Conservation (phyloP, 2,888 invertebrate species). For the Cephus spinipes region DNA sequence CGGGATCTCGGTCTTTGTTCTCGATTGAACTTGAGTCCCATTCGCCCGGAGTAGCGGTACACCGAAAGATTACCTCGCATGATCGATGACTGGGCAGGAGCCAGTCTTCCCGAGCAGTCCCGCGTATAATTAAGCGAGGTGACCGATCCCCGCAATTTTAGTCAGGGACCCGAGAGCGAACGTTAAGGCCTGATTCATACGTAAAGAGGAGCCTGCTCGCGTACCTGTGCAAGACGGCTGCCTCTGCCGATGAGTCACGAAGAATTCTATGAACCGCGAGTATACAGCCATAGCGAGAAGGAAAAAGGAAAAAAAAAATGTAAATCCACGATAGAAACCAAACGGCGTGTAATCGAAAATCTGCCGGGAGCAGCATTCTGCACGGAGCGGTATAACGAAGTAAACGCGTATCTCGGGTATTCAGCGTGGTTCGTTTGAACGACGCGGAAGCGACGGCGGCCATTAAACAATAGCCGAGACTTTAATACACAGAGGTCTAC, state of each 20-base stretch:
- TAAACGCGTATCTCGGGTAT: not conserved
- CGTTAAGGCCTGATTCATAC: not conserved
- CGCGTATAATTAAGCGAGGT: not conserved
- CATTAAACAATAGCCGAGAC: not conserved
- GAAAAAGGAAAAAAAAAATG: not conserved
- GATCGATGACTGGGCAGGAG: conserved; percentile 1
- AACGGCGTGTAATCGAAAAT: not conserved
- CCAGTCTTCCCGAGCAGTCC: not conserved
- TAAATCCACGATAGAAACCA: not conserved
- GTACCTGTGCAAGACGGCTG: not conserved
- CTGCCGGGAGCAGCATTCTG: not conserved
- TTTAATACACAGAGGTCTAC: not conserved
- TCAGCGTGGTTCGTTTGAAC: not conserved
- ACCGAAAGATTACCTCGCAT: conserved; percentile 3
- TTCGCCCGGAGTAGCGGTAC: not conserved
- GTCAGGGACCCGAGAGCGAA: not conserved
- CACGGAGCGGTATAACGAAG: not conserved
- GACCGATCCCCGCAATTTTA: not conserved
- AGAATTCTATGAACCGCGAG: not conserved
- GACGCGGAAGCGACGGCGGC: not conserved
- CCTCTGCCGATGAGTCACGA: not conserved
- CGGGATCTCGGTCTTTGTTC: not conserved
- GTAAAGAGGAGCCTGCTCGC: not conserved
- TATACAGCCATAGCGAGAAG: not conserved
- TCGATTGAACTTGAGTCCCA: not conserved